Evolutionary conservation across 30 jellyfish, hydroid and myxozoan species (phyloP).

Genomic region (Aurelia coerulea): DNA sequence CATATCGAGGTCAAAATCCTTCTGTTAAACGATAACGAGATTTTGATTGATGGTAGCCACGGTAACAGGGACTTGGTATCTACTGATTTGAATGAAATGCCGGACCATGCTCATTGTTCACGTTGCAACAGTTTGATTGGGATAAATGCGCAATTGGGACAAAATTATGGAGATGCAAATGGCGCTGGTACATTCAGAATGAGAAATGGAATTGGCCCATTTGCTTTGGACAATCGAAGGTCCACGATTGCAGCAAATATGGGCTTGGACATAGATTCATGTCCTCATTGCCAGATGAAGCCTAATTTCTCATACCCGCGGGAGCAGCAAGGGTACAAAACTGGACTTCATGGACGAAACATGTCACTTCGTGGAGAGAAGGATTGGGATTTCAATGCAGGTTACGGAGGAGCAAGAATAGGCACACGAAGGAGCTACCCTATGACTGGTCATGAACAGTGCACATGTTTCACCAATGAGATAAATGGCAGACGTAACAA

Average conservation of each 20-base stretch:
- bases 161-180: not conserved
- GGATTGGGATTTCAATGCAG: not conserved
- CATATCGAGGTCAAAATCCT: slow-evolving; percentile 12
- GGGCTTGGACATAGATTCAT: not conserved
- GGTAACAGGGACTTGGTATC: not conserved
- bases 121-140: not conserved
- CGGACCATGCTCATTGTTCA: not conserved
- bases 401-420: not conserved
- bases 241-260: not conserved
- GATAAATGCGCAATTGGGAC: not conserved
- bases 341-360: not conserved
- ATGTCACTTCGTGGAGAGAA: not conserved
- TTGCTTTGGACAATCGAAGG: not conserved
- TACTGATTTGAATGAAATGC: not conserved
- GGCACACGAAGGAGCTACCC: not conserved
- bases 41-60: not conserved
- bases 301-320: not conserved
- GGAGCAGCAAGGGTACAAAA: not conserved
- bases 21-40: not conserved
- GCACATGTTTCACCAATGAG: not conserved
- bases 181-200: not conserved
- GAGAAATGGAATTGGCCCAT: not conserved
- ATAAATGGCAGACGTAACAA: not conserved
- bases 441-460: not conserved
- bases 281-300: not conserved